Conservation (phyloP, 2,888 invertebrate genomes). For the Ferdinandea cuprea region DNA sequence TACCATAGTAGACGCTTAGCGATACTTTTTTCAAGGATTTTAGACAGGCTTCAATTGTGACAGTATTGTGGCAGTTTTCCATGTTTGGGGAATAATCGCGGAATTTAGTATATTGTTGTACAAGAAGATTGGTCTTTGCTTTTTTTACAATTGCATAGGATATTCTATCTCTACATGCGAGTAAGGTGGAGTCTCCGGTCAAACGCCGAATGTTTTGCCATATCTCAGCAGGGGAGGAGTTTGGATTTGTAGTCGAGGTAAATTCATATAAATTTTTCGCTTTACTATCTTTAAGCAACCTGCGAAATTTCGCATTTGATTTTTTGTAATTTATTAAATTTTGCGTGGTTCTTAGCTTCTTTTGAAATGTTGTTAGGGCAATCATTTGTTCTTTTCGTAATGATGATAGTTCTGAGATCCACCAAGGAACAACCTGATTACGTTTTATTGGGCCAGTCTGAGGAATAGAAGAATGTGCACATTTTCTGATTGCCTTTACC, state of each 20-base stretch:
- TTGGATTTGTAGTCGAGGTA: conserved; percentile 6
- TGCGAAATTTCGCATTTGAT: too few species aligned
- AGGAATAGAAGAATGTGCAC: too few species aligned
- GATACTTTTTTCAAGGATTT: too few species aligned
- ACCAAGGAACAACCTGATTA: too few species aligned
- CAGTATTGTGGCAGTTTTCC: too few species aligned
- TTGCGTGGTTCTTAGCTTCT: not conserved
- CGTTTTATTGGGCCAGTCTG: too few species aligned
- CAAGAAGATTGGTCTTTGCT: not conserved
- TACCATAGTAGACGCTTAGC: too few species aligned
- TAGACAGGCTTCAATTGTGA: too few species aligned
- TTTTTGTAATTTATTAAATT: conserved; percentile 9
- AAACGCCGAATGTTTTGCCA: conserved; percentile 17
- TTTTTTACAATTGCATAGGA: conserved; percentile 7
- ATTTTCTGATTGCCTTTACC: conserved; percentile 2
- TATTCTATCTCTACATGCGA: not conserved
- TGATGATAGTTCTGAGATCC: too few species aligned
- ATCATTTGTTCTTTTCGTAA: too few species aligned
- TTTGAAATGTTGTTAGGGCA: conserved; percentile 11
- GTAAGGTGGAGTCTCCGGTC: conserved; percentile 1
- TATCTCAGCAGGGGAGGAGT: not conserved
- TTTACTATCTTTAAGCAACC: conserved; percentile 11
- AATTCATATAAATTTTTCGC: conserved; percentile 10
- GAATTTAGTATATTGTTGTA: not conserved
- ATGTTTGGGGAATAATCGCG: not conserved